Evolutionary conservation across 2,888 invertebrate genomes (phyloP), one percentile per base, ranked within the genome.

Genomic region (Dorcus parallelipipedus): DNA sequence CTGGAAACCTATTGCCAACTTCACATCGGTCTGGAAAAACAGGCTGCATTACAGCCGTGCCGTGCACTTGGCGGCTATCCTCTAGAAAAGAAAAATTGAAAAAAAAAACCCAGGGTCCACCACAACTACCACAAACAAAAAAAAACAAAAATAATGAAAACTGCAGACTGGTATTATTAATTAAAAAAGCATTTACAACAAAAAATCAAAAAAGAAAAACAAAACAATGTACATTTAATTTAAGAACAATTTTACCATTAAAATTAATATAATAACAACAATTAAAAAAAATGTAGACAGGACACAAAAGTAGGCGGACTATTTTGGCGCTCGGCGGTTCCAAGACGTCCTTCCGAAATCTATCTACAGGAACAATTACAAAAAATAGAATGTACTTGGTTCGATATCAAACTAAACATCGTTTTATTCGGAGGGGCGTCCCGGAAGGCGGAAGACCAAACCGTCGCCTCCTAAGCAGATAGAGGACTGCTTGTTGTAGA

Each of bases 151-250:
- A 81, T 83, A 81, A 76, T 82, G 82, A 75, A 78, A 85, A 86
- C 85, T 85, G 85, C 84, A 84, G 84, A 86, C 81, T 86, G 85
- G 84, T 86, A 86, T 86, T 86, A 86, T 86, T 80, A 85, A 84
- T 85, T 85, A 80, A 79, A 78, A 84, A 86, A 86, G 85, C 85
- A 85, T 85, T 82, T 86, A 84, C 84, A 86, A 86, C 86, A 86
- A 86, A 86, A 86, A 84, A 84, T 84, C 84, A 85, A 85, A 83
- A 83, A 83, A 84, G 86, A 83, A 85, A 86, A 86, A 85, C 85
- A 86, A 86, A 86, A 86, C 86, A 86, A 86, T 85, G 84, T 86
- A 86, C 85, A 86, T 85, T 77, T 85, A 85, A 85, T 85, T 86
- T 85, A 86, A 85, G 85, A 86, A 86, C 85, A 85, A 85, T 83